Evolutionary conservation across 1,140 invertebrate genomes (phyloP).

Genomic region (Drosophila lini): DNA sequence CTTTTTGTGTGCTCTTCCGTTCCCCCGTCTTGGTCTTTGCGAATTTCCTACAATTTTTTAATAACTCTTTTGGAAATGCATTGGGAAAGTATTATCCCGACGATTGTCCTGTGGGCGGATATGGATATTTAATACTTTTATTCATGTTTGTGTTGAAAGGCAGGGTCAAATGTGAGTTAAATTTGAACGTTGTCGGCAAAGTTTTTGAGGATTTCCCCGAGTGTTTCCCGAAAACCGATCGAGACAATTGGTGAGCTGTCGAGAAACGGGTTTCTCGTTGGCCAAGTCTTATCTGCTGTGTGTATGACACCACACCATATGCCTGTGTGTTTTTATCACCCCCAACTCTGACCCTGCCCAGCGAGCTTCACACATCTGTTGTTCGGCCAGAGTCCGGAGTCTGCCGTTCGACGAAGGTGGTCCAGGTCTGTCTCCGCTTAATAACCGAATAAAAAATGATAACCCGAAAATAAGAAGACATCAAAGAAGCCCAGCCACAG

Average conservation of each 20-base stretch:
- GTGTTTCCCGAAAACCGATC: constrained; percentile 45
- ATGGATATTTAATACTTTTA: constrained; percentile 79
- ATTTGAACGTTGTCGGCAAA: constrained; percentile 47
- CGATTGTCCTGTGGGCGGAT: constrained; percentile 78
- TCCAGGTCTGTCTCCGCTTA: constrained; percentile 70
- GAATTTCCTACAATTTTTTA: constrained; percentile 51
- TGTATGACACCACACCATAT: constrained; percentile 71
- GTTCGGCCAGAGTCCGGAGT: constrained; percentile 20
- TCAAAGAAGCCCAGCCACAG: constrained; percentile 70
- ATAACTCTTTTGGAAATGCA: constrained; percentile 68
- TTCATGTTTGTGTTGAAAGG: constrained; percentile 41
- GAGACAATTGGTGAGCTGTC: constrained; percentile 40
- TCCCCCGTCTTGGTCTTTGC: constrained; percentile 22
- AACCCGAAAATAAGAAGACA: constrained; percentile 83
- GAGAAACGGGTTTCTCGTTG: constrained; percentile 28
- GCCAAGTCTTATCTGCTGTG: constrained; percentile 31
- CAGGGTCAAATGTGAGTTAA: constrained; percentile 67
- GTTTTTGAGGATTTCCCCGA: constrained; percentile 35
- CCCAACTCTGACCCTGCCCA: constrained; percentile 12
- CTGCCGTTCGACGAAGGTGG: constrained; percentile 56
- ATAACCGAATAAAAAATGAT: constrained; percentile 83
- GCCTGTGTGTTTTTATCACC: constrained; percentile 51
- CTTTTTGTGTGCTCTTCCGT: constrained; percentile 58
- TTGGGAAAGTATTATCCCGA: constrained; percentile 51
- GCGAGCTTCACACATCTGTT: constrained; percentile 78